Base-by-base conservation (phyloP, 2,888 invertebrate genomes). In the Petrolisthes manimaculis region DNA sequence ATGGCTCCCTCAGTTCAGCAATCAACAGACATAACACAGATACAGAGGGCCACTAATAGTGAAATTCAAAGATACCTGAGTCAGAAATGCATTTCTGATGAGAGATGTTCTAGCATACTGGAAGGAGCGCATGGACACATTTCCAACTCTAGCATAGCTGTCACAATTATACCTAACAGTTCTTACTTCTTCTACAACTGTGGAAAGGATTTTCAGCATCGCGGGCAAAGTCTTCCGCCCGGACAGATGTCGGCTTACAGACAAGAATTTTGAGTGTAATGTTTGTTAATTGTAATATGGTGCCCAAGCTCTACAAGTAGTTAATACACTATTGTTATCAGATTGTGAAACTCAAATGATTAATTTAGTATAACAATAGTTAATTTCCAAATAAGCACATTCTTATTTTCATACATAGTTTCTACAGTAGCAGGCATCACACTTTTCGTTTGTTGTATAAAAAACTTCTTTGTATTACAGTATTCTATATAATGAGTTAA, bases 241-340 rank as follows among this genome's bases (percentile, higher is more conserved):
- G 53, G 82, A 82, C 75, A 86, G 74, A 75, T 82, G 61, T 74
- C 51, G 56, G 74, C 56, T 82, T 21, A 75, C 24, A 18, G 75
- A 86, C 86, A 86, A 86, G n/a, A 86, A 86, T 56, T 86, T 82
- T 86, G 83, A 86, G 77, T 84, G 80, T 86, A 53, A 84, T 86
- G 56, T 86, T 86, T 86, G 86, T 86, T 12, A 61, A 86, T 75
- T 84, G 84, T 54, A 84, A 84, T 84, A 54, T 2, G 37, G 37
- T 37, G 53, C 53, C 24, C 24, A 61, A 61, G 54, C 3, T 61
- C 61, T 80, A 53, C 55, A 80, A 54, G 55, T 80, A 80, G 9
- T 14, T 80, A 80, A 75, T 75, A 75, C 61, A 61, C 12, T 61
- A 61, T 61, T 61, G 61, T 9, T 61, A 61, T 61, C 37, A 37